Percentiles rank a stretch among this genome's conserved stretches.
These are phyloP conservation scores for Napeogenes inachia DNA, from an alignment of 2,888 invertebrate species.

Conservation along the genomic window DNA sequence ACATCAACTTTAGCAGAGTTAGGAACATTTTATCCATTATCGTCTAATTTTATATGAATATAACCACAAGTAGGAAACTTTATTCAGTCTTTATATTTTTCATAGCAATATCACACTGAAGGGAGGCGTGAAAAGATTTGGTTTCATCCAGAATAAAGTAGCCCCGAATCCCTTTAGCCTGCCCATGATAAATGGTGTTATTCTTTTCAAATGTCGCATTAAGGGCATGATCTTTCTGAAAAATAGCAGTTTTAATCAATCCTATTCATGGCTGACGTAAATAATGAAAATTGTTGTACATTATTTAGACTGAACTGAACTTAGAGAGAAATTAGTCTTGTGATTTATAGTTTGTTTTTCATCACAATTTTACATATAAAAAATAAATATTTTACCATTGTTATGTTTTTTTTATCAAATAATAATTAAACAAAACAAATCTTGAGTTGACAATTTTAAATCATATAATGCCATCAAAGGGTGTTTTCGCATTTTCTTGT, in stretches of 20 bases:
- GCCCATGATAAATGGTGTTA: constrained; percentile 68
- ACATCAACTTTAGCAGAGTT: constrained; percentile 12
- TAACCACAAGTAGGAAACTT: not conserved
- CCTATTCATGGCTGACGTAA: constrained; percentile 13
- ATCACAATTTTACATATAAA: too few relatives aligned
- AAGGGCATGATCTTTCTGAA: constrained; percentile 51
- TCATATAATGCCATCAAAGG: not conserved
- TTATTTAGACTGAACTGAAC: not conserved
- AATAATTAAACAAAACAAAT: too few relatives aligned
- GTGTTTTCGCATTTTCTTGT: constrained; percentile 3
- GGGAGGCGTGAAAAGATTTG: constrained; percentile 63
- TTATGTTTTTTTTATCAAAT: too few relatives aligned
- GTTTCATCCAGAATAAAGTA: constrained; percentile 58
- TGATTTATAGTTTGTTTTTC: too few relatives aligned
- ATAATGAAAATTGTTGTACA: not conserved
- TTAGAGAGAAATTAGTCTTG: too few relatives aligned
- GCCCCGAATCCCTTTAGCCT: constrained; percentile 64
- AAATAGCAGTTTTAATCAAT: constrained; percentile 22
- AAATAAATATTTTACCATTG: too few relatives aligned
- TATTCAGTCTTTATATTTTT: constrained; percentile 38
- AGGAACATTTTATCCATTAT: constrained; percentile 32
- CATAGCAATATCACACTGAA: constrained; percentile 47
- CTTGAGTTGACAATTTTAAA: too few relatives aligned
- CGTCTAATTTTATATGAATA: not conserved
- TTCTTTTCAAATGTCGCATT: constrained; percentile 63